Percentiles rank a stretch among this genome's conserved stretches.
These are phyloP conservation scores for Encarsia formosa DNA, from an alignment of 2,888 invertebrate species.

Conservation along the genomic window DNA sequence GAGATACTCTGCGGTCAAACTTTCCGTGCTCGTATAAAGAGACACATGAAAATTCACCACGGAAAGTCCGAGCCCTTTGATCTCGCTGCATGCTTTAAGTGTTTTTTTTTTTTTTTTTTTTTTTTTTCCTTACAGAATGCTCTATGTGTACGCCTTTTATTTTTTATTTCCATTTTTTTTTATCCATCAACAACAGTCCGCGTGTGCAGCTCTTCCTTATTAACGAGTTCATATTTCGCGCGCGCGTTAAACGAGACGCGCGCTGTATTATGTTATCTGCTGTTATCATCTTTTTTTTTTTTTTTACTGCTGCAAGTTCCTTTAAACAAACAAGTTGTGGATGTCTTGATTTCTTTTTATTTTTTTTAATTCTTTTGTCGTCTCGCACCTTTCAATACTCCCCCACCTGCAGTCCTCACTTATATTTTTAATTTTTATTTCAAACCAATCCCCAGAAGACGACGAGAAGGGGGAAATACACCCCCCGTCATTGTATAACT, in stretches of 20 bases:
- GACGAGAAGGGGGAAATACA: too few species aligned
- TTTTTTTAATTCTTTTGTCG: slow-evolving; percentile 14
- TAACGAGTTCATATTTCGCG: slow-evolving; percentile 32
- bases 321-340: slow-evolving; percentile 15
- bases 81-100: slow-evolving; percentile 50
- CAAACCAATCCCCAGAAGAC: too few species aligned
- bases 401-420: slow-evolving; percentile 15
- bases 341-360: slow-evolving; percentile 20
- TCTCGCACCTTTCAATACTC: slow-evolving; percentile 7
- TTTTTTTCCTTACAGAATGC: slow-evolving; percentile 50
- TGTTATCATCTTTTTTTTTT: slow-evolving; percentile 12
- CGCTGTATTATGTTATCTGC: slow-evolving; percentile 22
- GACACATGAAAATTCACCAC: too few species aligned
- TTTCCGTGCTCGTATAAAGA: slow-evolving; percentile 17
- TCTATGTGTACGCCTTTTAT: slow-evolving; percentile 47
- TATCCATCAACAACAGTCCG: slow-evolving; percentile 30
- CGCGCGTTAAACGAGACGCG: slow-evolving; percentile 25
- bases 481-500: slow-evolving; percentile 31
- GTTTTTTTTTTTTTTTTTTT: too few species aligned
- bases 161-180: slow-evolving; percentile 41
- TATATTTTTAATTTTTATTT: too few species aligned
- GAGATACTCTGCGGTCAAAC: slow-evolving; percentile 21
- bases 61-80: slow-evolving; percentile 37
- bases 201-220: slow-evolving; percentile 28
- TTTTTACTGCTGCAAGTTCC: slow-evolving; percentile 7